Percentiles rank a stretch among this genome's conserved stretches.
Evolutionary conservation across 2,888 invertebrate genomes (phyloP).

Genomic region (Lomographa bimaculata): DNA sequence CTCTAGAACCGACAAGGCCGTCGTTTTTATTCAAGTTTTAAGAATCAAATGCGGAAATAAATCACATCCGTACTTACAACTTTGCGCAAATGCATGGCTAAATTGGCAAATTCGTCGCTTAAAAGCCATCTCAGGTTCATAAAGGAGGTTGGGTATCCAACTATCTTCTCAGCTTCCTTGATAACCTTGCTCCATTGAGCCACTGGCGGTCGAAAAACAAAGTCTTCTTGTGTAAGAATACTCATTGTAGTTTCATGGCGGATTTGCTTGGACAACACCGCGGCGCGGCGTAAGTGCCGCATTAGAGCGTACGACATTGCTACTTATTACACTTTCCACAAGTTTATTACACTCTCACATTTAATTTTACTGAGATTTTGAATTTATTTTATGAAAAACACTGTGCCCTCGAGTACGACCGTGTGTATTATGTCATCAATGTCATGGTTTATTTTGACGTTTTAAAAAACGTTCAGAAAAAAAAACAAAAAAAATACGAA

Average conservation of each 20-base stretch:
- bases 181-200: constrained; percentile 71
- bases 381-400: constrained; percentile 33
- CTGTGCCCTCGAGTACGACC: constrained; percentile 30
- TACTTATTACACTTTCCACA: constrained; percentile 27
- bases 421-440: constrained; percentile 48
- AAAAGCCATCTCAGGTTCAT: constrained; percentile 85
- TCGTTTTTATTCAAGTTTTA: not conserved
- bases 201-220: constrained; percentile 69
- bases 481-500: too few species aligned
- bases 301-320: constrained; percentile 70
- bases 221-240: constrained; percentile 71
- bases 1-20: not conserved
- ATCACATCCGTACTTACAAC: constrained; percentile 61
- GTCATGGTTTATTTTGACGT: constrained; percentile 49
- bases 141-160: constrained; percentile 84
- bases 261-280: constrained; percentile 59
- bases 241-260: constrained; percentile 69
- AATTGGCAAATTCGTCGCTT: constrained; percentile 85
- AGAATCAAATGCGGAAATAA: constrained; percentile 17
- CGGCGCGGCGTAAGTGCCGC: constrained; percentile 66
- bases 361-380: constrained; percentile 32
- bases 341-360: constrained; percentile 42
- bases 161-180: constrained; percentile 78
- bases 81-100: constrained; percentile 80
- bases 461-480: constrained; percentile 49